Evolutionary conservation across 2,113 vertebrate species (phyloP).

Genomic region (Podarcis raffonei): DNA sequence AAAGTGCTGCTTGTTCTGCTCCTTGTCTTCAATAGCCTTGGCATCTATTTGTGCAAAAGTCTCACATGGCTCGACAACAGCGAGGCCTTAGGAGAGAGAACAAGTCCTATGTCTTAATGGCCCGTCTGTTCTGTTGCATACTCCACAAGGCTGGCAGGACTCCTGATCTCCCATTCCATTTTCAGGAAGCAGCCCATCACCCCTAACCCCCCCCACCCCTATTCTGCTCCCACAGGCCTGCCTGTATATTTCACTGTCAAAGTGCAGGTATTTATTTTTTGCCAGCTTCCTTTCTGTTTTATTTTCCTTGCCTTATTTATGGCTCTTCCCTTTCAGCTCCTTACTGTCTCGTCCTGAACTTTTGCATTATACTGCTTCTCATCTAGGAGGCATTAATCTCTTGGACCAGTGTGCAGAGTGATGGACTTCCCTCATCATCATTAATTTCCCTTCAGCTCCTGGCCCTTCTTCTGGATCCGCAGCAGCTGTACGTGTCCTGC

Average conservation of each 20-base stretch:
- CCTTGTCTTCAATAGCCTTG: neutral
- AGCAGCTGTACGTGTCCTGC: constrained; percentile 55
- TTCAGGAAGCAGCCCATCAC: neutral
- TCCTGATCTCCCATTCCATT: neutral
- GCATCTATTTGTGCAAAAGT: neutral
- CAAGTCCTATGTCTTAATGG: neutral
- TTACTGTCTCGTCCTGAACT: constrained; percentile 46
- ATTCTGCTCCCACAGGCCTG: neutral
- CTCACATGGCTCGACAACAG: neutral
- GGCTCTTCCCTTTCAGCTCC: constrained; percentile 56
- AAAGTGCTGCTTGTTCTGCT: neutral
- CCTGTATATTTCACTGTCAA: neutral
- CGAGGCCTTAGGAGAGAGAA: neutral
- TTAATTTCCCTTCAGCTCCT: constrained; percentile 49
- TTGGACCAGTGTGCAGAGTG: constrained; percentile 27
- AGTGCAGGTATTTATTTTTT: constrained; percentile 60
- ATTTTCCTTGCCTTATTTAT: constrained; percentile 66
- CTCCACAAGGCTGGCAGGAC: neutral
- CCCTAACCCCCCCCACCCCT: neutral
- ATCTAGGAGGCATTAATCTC: constrained; percentile 66
- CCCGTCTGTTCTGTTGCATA: neutral
- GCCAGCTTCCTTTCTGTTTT: constrained; percentile 60
- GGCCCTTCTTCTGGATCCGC: constrained; percentile 41
- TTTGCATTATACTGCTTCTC: constrained; percentile 61
- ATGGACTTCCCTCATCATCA: constrained; percentile 67